Base-by-base conservation (phyloP, 2,888 invertebrate species). In the Poecilus cupreus region DNA sequence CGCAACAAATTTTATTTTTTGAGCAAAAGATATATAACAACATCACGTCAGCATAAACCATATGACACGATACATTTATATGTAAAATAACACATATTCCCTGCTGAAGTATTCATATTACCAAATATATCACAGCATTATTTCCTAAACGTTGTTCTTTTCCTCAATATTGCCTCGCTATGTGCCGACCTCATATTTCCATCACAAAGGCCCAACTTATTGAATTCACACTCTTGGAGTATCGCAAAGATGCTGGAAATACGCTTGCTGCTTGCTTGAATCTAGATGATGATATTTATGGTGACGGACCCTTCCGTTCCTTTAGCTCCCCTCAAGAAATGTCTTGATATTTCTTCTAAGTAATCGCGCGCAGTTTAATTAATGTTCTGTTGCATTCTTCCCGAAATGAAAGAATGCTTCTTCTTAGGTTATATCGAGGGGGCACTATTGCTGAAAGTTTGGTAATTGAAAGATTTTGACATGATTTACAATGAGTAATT, bases 51-150 rank as follows among this genome's bases (percentile, higher is more conserved):
- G 16, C 64, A 68, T 68, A 37, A 20, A 68, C 37, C 37, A 68
- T 68, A 16, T 16, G 10, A 37, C 20, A 37, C 64, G 60, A 60
- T 46, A 51, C 75, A 75, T 75, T 51, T 75, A 75, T 75, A 75
- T 75, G 75, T 32, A 75, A 75, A 75, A 75, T 51, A 75, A 26
- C 49, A 51, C 16, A 51, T 51, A 49, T 75, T 51, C 24, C 32
- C n/a, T 75, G 10, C 24, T 72, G 16, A 51, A 54, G 51, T 75
- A 75, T 75, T 51, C 51, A 75, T 75, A 51, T 75, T 51, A 75
- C 75, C 26, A 18, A 51, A 75, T 49, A 75, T 75, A 75, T 32
- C 51, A 51, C 75, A 51, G 32, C 75, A 32, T 75, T 51, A 51
- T 51, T 75, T 51, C 32, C 49, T 75, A 51, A 75, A 24, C 51